Evolutionary conservation across 2,113 vertebrate genomes (phyloP), one percentile per base, ranked within the genome.

Genomic region (Psilopsiagon aurifrons): DNA sequence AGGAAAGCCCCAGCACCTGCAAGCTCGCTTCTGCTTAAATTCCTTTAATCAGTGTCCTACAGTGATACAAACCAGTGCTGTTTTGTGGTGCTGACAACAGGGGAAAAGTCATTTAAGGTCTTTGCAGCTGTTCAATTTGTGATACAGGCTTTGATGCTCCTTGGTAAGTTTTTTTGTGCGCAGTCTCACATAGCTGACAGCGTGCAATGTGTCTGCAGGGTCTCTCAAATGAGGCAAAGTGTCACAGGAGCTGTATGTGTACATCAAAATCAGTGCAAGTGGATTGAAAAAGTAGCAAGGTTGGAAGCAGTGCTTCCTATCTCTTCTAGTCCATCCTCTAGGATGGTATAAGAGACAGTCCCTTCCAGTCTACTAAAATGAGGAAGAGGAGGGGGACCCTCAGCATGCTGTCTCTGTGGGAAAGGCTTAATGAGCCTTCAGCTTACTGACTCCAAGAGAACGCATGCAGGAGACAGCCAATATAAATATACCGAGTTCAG

Each of bases 401-500:
- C 44, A 41, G 54, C 0, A 5, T 1, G 31, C n/a, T 73, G 57
- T 9, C 44, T 69, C 23, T 2, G 1, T 5, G 24, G 19, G 37
- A 63, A 85, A 70, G 51, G 46, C 75, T 90, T 17, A 28, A 49
- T 0, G 2, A 70, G 44, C 54, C 49, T 41, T 71, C 0, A 0
- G 37, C 25, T 79, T 73, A 46, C 25, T 17, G 47, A 28, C 10
- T 81, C 23, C 27, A 18, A 5, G 49, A 11, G 52, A 31, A 41
- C 2, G 8, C 4, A 8, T 0, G 3, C 33, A 35, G n/a, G 31
- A 44, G 27, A 70, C 43, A 29, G 66, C 22, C 39, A n/a, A 9
- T 25, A 33, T 14, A 76, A 43, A 69, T 0, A 3, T 8, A 16
- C 8, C 0, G 6, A 70, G 54, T 0, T 37, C 33, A 62, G 62